phyloP scores from a whole-genome alignment of 1,140 invertebrate genomes.

The Hirudo medicinalis region DNA sequence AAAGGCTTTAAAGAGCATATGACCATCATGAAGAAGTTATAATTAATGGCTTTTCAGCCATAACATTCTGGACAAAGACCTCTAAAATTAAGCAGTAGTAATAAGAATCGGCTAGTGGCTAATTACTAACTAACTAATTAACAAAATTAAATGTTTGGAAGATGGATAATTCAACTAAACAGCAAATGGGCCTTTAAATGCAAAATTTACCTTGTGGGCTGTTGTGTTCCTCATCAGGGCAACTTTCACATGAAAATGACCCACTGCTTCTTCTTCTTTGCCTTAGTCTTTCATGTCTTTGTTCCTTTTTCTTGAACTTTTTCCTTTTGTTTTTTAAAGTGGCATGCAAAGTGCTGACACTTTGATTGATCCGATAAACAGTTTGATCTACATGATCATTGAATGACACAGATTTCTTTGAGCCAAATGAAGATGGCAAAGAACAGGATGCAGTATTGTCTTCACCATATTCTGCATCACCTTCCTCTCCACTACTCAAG shows the following conservation, averaged over 20 bases:
- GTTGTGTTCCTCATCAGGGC: constrained; percentile 26
- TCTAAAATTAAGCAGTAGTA: too few species aligned
- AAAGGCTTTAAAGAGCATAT: too few species aligned
- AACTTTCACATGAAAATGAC: constrained; percentile 31
- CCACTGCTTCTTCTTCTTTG: constrained; percentile 21
- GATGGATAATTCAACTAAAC: too few species aligned
- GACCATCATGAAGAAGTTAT: too few species aligned
- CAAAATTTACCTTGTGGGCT: too few species aligned
- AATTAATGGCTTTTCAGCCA: too few species aligned
- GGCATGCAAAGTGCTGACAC: constrained; percentile 33
- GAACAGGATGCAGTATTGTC: not conserved
- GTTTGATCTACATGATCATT: constrained; percentile 34
- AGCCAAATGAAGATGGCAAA: not conserved
- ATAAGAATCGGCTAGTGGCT: too few species aligned
- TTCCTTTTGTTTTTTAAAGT: constrained; percentile 35
- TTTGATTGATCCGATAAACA: constrained; percentile 31
- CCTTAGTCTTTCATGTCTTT: constrained; percentile 25
- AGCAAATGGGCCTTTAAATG: too few species aligned
- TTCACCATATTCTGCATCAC: constrained; percentile 17
- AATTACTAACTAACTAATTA: too few species aligned
- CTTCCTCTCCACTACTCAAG: not conserved
- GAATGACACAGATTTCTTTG: constrained; percentile 35
- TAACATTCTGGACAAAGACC: too few species aligned
- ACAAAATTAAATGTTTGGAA: too few species aligned
- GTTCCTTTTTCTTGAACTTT: constrained; percentile 31